Evolutionary conservation across 2,113 vertebrate species (phyloP), one percentile per base, ranked within the genome.

Genomic region (Serinus canaria): DNA sequence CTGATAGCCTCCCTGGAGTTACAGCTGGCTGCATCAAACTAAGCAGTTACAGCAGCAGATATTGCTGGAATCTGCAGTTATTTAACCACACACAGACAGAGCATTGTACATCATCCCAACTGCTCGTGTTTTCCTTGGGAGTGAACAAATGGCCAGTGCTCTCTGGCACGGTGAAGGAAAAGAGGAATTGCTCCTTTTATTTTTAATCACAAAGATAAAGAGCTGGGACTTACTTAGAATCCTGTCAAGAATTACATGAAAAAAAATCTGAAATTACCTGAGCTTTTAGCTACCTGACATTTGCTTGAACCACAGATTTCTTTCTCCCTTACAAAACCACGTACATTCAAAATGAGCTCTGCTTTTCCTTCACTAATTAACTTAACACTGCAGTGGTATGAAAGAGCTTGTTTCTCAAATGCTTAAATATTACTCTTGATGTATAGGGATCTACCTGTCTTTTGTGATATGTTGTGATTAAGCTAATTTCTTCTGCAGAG

Each of bases 381-480:
- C n/a, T 84, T 77, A 87, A 70, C 33, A 44, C 41, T 44, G 47
- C 47, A 81, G 35, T 31, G 17, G 16, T 76, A 69, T 4, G 4
- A 64, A 84, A 94, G 7, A 68, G 17, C n/a, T 53, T 37, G 35
- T 91, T 92, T 94, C 72, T 77, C 63, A 83, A 59, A 83, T 56
- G 64, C 30, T 70, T 74, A 44, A 80, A 63, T 88, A 94, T 88
- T 77, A 74, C 17, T 88, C 43, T n/a, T 62, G 72, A 93, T 81
- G 72, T 86, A 82, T n/a, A 82, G 60, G 72, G 78, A 83, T 80
- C 84, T 85, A 88, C 47, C 63, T 91, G 79, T 88, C 94, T 92
- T 91, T 70, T 81, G 47, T 74, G 78, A 93, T 94, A 86, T 39
- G 28, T 46, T 96, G 49, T 75, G 87, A 83, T 78, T 78, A 91